Evolutionary conservation across 2,113 vertebrate species (phyloP).

Genomic region (Procavia capensis): DNA sequence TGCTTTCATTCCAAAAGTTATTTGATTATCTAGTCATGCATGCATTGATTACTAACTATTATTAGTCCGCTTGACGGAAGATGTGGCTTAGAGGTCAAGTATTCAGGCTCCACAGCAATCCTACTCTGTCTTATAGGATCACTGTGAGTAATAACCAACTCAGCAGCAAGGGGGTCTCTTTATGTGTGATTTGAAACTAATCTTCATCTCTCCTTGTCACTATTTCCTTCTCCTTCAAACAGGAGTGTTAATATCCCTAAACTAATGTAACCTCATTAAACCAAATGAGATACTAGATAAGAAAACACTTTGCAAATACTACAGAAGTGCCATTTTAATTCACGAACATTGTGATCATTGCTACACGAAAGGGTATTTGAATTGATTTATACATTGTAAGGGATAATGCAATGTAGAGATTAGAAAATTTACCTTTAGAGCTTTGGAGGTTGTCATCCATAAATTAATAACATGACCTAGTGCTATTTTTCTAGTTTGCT

Average conservation of each 20-base stretch:
- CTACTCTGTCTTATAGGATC: too few relatives aligned
- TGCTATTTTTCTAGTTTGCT: neutral
- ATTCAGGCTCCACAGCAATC: neutral
- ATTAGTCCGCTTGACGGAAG: neutral
- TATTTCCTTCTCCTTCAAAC: neutral
- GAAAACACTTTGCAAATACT: neutral
- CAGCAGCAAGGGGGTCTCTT: neutral
- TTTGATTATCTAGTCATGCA: conserved; percentile 50
- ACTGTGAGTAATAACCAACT: too few relatives aligned
- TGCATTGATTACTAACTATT: neutral
- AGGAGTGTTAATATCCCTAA: neutral
- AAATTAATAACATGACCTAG: neutral
- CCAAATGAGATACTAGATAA: neutral
- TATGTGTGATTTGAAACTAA: neutral
- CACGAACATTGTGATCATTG: neutral
- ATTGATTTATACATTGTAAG: neutral
- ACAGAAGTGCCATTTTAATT: neutral
- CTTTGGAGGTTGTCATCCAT: neutral
- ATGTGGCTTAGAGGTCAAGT: conserved; percentile 36
- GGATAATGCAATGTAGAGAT: neutral
- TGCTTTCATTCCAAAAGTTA: conserved; percentile 35
- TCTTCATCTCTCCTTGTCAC: neutral
- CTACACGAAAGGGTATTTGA: neutral
- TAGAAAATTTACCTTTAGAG: neutral
- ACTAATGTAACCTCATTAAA: neutral